Conservation (phyloP, 2,113 vertebrate genomes). For the Oceanodroma tethys region DNA sequence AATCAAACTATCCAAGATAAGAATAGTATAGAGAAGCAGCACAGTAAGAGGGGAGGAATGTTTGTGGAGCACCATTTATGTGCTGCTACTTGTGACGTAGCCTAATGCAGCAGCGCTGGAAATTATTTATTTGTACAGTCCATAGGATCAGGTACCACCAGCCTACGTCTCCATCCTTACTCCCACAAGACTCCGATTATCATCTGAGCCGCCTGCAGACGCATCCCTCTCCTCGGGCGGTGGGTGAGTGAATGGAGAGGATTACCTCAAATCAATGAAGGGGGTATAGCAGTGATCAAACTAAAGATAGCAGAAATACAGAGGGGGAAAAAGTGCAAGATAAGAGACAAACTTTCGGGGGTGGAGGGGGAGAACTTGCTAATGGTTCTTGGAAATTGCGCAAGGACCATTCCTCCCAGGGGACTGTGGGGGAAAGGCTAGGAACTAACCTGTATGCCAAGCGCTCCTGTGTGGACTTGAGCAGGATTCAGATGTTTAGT, state of each 20-base stretch:
- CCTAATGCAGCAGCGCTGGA: neutral
- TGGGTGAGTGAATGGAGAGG: neutral
- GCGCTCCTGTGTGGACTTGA: too few relatives aligned
- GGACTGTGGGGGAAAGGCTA: neutral
- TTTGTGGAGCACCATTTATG: too few relatives aligned
- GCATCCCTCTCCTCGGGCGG: neutral
- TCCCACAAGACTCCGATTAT: neutral
- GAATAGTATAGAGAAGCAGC: neutral
- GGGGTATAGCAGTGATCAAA: neutral
- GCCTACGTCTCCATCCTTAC: neutral
- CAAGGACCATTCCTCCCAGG: neutral
- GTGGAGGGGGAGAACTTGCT: neutral
- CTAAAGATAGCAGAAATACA: neutral
- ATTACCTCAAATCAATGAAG: neutral
- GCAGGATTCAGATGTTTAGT: neutral
- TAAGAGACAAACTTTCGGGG: neutral
- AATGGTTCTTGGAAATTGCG: neutral
- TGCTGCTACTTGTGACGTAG: neutral
- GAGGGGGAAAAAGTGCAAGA: neutral
- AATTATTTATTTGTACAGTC: too few relatives aligned
- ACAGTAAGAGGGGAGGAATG: neutral
- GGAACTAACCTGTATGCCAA: neutral
- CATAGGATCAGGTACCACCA: neutral
- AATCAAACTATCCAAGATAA: neutral
- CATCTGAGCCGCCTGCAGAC: neutral